Evolutionary conservation across 2,888 invertebrate species (phyloP).

Genomic region (Drosophila aldrichi): DNA sequence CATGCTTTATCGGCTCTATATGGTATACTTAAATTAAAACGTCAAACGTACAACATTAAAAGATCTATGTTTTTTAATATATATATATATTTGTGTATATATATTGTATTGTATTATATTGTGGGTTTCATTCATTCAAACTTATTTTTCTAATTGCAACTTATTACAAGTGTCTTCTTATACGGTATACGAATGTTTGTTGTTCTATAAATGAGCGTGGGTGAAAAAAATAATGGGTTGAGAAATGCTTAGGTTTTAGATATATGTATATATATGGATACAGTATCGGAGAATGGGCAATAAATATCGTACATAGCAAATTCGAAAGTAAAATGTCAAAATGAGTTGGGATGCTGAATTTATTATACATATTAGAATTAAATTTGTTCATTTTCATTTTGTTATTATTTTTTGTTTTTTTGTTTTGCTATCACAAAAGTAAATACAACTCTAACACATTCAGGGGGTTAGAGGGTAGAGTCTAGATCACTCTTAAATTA

Average conservation of each 20-base stretch:
- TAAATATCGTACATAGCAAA: slow-evolving; percentile 57
- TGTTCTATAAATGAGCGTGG: slow-evolving; percentile 32
- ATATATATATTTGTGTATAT: slow-evolving; percentile 24
- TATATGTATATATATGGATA: slow-evolving; percentile 13
- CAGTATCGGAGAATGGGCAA: slow-evolving; percentile 34
- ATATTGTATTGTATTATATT: slow-evolving; percentile 23
- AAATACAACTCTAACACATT: slow-evolving; percentile 71
- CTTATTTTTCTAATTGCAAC: slow-evolving; percentile 53
- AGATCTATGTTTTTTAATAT: slow-evolving; percentile 34
- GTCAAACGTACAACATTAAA: slow-evolving; percentile 74
- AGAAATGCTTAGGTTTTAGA: slow-evolving; percentile 23
- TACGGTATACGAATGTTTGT: slow-evolving; percentile 70
- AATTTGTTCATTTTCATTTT: slow-evolving; percentile 69
- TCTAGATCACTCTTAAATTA: slow-evolving; percentile 29
- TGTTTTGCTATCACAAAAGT: slow-evolving; percentile 75
- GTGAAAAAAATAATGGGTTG: slow-evolving; percentile 6
- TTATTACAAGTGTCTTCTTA: slow-evolving; percentile 74
- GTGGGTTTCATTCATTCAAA: slow-evolving; percentile 39
- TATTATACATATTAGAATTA: slow-evolving; percentile 34
- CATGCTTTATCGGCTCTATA: slow-evolving; percentile 45
- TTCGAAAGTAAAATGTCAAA: slow-evolving; percentile 45
- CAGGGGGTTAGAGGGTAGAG: slow-evolving; percentile 29
- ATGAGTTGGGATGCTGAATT: slow-evolving; percentile 34
- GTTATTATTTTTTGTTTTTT: slow-evolving; percentile 52
- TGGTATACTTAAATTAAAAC: slow-evolving; percentile 46